Evolutionary conservation across 2,797 vertebrate species (phyloP).

Genomic region (Enteromius paludinosus): DNA sequence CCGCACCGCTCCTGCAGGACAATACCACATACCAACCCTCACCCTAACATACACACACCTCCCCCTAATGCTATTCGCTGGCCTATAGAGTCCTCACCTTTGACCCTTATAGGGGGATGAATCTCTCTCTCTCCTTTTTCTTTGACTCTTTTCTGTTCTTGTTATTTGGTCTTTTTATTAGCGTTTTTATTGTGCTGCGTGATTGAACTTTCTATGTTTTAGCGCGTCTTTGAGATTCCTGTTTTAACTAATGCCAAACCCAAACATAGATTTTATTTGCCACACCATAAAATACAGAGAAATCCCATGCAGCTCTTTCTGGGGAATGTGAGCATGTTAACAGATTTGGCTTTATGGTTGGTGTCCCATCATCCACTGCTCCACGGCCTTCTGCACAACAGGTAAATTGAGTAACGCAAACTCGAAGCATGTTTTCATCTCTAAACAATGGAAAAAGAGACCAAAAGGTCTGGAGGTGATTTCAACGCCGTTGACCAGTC

Average conservation of each 20-base stretch:
- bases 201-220: constrained; percentile 15
- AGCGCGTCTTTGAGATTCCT: background rate
- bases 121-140: constrained; percentile 42
- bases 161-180: background rate
- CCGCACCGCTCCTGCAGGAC: constrained; percentile 39
- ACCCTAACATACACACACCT: constrained; percentile 14
- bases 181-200: constrained; percentile 12
- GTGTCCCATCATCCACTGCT: constrained; percentile 1
- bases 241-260: constrained; percentile 12
- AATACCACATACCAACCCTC: constrained; percentile 43
- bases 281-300: constrained; percentile 12
- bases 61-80: constrained; percentile 46
- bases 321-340: constrained; percentile 11
- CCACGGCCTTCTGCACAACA: background rate
- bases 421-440: background rate
- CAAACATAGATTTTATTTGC: constrained; percentile 39
- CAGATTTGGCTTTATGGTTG: background rate
- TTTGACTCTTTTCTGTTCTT: background rate
- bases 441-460: constrained; percentile 41
- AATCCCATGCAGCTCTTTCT: constrained; percentile 12
- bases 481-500: constrained; percentile 35
- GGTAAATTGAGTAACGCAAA: constrained; percentile 44
- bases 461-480: constrained; percentile 9
- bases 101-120: constrained; percentile 43
- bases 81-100: constrained; percentile 50